Percentiles rank a stretch among this genome's conserved stretches.
phyloP scores from a whole-genome alignment of 1,140 invertebrate genomes.

The Bilobella aurantiaca region DNA sequence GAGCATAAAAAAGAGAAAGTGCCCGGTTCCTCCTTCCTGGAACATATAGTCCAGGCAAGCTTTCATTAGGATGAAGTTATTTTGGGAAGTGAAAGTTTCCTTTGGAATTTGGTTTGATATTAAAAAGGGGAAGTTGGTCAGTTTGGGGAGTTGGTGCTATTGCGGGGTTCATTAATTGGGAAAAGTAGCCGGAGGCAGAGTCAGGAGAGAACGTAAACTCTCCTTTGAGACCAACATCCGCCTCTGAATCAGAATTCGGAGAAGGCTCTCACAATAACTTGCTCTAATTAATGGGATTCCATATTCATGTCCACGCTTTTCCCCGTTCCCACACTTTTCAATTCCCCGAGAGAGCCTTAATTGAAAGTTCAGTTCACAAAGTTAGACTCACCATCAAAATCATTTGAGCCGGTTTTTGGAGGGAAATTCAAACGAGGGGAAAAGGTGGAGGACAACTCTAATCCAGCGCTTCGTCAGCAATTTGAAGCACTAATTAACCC shows the following conservation, averaged over 20 bases:
- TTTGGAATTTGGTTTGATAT: not conserved
- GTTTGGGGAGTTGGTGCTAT: no score
- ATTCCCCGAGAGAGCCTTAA: not conserved
- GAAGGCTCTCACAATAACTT: slow-evolving; percentile 8
- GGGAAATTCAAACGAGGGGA: no score
- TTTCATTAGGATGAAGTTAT: no score
- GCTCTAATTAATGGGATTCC: slow-evolving; percentile 34
- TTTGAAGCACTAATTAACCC: no score
- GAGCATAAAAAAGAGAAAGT: slow-evolving; percentile 4
- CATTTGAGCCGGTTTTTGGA: no score
- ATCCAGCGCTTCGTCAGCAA: no score
- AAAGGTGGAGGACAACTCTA: no score
- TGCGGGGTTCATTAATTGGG: no score
- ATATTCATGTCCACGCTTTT: slow-evolving; percentile 27
- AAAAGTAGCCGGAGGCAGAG: no score
- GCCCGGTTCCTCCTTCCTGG: not conserved
- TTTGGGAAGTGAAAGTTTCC: no score
- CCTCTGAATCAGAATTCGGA: not conserved
- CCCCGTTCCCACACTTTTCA: not conserved
- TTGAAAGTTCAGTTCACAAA: not conserved
- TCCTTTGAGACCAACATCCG: not conserved
- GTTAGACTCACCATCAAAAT: not conserved
- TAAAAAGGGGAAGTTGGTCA: slow-evolving; percentile 13
- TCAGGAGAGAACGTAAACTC: no score
- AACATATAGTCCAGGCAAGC: no score